These are phyloP conservation scores for Aleiodes alternator DNA, from an alignment of 2,888 invertebrate species.

Conservation along the genomic window DNA sequence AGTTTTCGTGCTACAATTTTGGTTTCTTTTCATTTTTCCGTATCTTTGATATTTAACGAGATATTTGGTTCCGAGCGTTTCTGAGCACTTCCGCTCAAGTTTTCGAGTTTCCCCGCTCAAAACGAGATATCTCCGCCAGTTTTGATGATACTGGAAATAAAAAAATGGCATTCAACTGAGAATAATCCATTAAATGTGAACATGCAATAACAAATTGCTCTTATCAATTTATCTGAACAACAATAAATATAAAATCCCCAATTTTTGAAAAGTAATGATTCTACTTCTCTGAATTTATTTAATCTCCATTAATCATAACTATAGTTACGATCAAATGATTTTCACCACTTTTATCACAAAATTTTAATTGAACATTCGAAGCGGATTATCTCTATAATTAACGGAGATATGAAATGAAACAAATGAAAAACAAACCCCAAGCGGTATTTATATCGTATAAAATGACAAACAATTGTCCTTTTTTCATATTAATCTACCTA, in stretches of 20 bases:
- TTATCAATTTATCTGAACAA: too few species aligned
- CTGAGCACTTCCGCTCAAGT: not conserved
- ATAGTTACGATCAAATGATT: not conserved
- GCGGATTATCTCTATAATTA: slow-evolving; percentile 19
- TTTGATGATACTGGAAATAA: too few species aligned
- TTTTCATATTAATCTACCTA: too few species aligned
- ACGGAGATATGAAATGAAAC: not conserved
- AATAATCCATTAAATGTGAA: too few species aligned
- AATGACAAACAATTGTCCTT: too few species aligned
- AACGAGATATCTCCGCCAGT: too few species aligned
- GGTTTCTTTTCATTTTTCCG: not conserved
- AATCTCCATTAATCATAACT: slow-evolving; percentile 3
- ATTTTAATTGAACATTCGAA: slow-evolving; percentile 20
- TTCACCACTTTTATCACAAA: slow-evolving; percentile 1
- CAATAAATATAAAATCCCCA: too few species aligned
- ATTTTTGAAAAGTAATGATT: too few species aligned
- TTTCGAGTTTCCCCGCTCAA: too few species aligned
- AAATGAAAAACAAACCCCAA: not conserved
- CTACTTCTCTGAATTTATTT: not conserved
- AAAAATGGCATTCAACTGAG: too few species aligned
- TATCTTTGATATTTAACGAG: not conserved
- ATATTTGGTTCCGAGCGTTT: slow-evolving; percentile 1
- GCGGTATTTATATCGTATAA: slow-evolving; percentile 5
- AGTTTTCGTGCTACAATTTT: not conserved
- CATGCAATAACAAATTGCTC: too few species aligned